Conservation (phyloP, 2,888 invertebrate genomes). For the Heliconius cydno region DNA sequence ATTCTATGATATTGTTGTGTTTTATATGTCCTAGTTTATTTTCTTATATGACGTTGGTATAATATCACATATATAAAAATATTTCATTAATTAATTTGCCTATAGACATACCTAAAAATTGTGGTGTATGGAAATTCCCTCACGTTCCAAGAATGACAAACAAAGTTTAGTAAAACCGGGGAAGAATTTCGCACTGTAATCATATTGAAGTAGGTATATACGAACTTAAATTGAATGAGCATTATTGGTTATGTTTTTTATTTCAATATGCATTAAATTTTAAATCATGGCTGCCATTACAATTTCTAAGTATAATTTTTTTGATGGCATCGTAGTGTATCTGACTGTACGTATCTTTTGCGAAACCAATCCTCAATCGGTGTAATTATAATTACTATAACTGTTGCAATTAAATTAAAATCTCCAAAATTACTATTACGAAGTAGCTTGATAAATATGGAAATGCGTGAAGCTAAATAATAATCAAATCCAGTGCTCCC, state of each 20-base stretch:
- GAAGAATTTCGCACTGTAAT: neutral
- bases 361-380: neutral
- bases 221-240: neutral
- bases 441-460: neutral
- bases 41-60: neutral
- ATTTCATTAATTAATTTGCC: neutral
- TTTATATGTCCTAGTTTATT: conserved; percentile 6
- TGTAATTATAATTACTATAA: neutral
- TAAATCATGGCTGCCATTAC: too few species aligned
- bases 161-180: neutral
- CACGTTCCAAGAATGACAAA: neutral
- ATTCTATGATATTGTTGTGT: conserved; percentile 4
- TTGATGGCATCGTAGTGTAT: neutral
- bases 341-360: too few species aligned
- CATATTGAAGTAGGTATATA: neutral
- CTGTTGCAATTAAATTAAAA: too few species aligned
- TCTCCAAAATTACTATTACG: too few species aligned
- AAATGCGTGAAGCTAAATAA: too few species aligned
- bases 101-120: neutral
- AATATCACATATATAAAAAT: too few species aligned
- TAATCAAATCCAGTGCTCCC: neutral
- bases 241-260: neutral
- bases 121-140: neutral
- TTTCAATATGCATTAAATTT: neutral
- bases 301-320: neutral